phyloP scores from a whole-genome alignment of 92 coral and sea anemone species.

The Montipora capitata region DNA sequence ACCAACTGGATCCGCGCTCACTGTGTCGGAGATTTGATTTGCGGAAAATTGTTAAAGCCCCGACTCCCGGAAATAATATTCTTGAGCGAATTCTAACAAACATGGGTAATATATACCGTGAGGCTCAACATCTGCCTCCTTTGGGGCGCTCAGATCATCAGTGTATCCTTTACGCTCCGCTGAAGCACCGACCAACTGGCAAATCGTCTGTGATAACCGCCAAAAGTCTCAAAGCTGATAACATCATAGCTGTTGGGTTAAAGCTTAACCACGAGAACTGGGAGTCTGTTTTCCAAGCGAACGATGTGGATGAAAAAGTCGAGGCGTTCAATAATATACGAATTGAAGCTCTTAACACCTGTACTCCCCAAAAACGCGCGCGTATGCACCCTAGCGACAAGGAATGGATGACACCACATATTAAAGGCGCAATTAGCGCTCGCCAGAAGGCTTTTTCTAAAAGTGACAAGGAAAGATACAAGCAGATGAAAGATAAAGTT shows the following conservation, averaged over 20 bases:
- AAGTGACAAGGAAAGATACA: background rate
- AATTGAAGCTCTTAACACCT: too few species aligned
- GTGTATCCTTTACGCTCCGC: too few species aligned
- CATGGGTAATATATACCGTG: slow-evolving; percentile 61
- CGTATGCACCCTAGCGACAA: slow-evolving; percentile 62
- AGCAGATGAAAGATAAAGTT: slow-evolving; percentile 34
- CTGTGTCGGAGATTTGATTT: slow-evolving; percentile 42
- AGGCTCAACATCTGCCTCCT: slow-evolving; percentile 55
- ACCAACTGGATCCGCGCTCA: slow-evolving; percentile 49
- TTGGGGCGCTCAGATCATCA: slow-evolving; percentile 39
- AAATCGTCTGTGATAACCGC: too few species aligned
- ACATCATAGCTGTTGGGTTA: too few species aligned
- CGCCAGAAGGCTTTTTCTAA: too few species aligned
- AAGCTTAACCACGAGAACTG: slow-evolving; percentile 45
- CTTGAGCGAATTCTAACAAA: slow-evolving; percentile 74
- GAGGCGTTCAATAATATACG: too few species aligned
- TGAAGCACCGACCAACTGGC: too few species aligned
- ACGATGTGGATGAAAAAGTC: slow-evolving; percentile 61
- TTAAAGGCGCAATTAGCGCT: too few species aligned
- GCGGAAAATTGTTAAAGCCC: slow-evolving; percentile 31
- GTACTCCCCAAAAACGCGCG: slow-evolving; percentile 38
- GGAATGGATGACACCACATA: background rate
- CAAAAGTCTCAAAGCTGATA: slow-evolving; percentile 18
- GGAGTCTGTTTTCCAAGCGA: slow-evolving; percentile 57
- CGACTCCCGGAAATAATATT: slow-evolving; percentile 53